Conservation (phyloP, 1,140 invertebrate species). For the Caenorhabditis elegans region WBcel235 BX284605.5:9789001-9789500, state of each 20-base stretch:
- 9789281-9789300: constrained; percentile 38
- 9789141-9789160: constrained; percentile 61
- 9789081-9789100: constrained; percentile 64
- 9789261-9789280: constrained; percentile 11
- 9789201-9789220: constrained; percentile 4
- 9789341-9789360: constrained; percentile 35
- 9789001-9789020: constrained; percentile 63
- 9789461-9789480: constrained; percentile 12
- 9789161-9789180: constrained; percentile 61
- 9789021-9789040: constrained; percentile 57
- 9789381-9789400: constrained; percentile 18
- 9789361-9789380: constrained; percentile 18
- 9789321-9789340: constrained; percentile 6
- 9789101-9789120: neutral
- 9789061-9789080: constrained; percentile 65
- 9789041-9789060: constrained; percentile 45
- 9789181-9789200: constrained; percentile 51
- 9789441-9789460: constrained; percentile 26
- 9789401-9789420: constrained; percentile 21
- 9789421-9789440: constrained; percentile 16
- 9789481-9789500: neutral
- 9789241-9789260: neutral
- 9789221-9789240: constrained; percentile 49
- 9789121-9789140: neutral
- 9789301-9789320: constrained; percentile 19